A percentile compares a stretch with the other conserved stretches of the same genome.
Conservation (phyloP, 2,113 vertebrate genomes). For the Machaerirhynchus nigripectus region DNA sequence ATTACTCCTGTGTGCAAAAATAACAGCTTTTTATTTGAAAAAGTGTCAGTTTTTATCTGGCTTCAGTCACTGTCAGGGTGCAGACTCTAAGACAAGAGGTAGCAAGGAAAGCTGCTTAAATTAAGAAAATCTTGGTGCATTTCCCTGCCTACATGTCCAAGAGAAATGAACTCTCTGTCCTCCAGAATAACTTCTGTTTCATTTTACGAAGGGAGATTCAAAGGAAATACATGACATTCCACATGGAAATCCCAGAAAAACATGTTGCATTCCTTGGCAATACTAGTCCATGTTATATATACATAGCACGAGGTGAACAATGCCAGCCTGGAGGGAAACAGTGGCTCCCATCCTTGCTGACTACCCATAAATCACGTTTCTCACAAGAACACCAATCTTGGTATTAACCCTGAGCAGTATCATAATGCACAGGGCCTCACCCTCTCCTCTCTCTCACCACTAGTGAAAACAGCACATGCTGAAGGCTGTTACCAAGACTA, state of each 20-base stretch:
- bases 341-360: background rate
- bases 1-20: background rate
- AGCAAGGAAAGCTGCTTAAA: background rate
- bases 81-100: background rate
- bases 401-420: background rate
- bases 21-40: background rate
- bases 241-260: slow-evolving; percentile 45
- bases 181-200: slow-evolving; percentile 1
- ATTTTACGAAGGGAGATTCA: background rate
- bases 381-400: rapidly evolving
- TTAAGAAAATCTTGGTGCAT: background rate
- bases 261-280: background rate
- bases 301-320: background rate
- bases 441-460: background rate
- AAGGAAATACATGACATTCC: slow-evolving; percentile 61
- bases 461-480: rapidly evolving
- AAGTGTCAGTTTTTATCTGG: background rate
- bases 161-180: background rate
- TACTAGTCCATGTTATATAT: background rate
- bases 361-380: background rate
- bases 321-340: background rate
- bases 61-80: background rate
- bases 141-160: background rate
- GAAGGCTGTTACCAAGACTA: background rate
- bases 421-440: background rate